Conservation (phyloP, 2,888 invertebrate genomes). For the Helobdella robusta region DNA sequence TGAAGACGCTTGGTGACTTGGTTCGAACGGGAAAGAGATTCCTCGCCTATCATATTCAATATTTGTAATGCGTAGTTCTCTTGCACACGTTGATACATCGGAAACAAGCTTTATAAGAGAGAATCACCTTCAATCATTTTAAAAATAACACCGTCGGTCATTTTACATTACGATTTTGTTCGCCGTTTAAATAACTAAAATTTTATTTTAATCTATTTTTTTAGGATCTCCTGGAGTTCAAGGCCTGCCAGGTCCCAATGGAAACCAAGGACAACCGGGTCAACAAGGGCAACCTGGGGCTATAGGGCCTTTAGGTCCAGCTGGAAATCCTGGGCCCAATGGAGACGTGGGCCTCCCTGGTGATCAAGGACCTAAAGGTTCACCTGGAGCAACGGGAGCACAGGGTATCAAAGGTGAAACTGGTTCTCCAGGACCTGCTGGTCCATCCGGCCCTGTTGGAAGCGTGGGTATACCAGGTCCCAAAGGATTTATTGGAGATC, state of each 20-base stretch:
- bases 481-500: conserved; percentile 24
- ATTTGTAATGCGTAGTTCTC: no score
- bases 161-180: no score
- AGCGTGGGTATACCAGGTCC: conserved; percentile 24
- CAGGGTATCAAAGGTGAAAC: not conserved
- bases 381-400: not conserved
- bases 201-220: no score
- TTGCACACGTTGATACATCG: no score
- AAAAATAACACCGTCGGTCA: no score
- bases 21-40: no score
- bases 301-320: no score
- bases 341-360: conserved; percentile 20
- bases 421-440: conserved; percentile 10
- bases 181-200: no score
- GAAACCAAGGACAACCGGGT: conserved; percentile 19
- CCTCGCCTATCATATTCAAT: no score
- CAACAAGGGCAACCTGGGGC: not conserved
- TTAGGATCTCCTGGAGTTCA: conserved; percentile 20
- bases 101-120: no score
- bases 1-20: no score
- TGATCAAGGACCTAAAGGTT: conserved; percentile 11
- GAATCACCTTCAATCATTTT: no score
- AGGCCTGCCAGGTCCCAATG: conserved; percentile 28
- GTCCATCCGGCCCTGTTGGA: conserved; percentile 30
- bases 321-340: not conserved